These are phyloP conservation scores for Myiotriccus ornatus DNA, from an alignment of 2,797 vertebrate species.

Conservation along the genomic window DNA sequence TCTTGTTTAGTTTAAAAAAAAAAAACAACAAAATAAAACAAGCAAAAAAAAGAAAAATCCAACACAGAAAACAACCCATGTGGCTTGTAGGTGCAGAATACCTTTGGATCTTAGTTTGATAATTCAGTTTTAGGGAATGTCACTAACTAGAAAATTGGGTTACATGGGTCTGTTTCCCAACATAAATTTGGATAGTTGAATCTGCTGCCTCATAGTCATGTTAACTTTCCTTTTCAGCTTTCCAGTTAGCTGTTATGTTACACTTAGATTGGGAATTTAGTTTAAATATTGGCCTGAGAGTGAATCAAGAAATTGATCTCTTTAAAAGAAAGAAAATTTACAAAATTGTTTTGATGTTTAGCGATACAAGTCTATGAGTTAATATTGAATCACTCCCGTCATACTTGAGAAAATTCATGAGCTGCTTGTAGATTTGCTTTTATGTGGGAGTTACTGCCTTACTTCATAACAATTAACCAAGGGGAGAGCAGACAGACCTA, in stretches of 20 bases:
- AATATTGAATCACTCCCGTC: background rate
- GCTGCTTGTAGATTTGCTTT: background rate
- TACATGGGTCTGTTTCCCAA: accelerated
- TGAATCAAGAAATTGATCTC: background rate
- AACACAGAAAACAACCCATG: too few species aligned
- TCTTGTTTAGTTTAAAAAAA: background rate
- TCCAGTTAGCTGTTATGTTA: background rate
- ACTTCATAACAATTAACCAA: background rate
- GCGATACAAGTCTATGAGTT: background rate
- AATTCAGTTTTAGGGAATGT: background rate
- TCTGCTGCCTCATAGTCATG: background rate
- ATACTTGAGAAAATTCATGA: background rate
- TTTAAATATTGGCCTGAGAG: background rate
- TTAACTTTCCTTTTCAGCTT: background rate
- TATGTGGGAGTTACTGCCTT: background rate
- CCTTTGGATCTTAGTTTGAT: background rate
- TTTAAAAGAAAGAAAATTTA: background rate
- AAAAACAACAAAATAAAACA: background rate
- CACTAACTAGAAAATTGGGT: background rate
- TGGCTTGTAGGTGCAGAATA: background rate
- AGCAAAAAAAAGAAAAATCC: background rate
- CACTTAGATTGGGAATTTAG: background rate
- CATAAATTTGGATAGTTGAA: background rate
- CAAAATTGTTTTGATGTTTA: background rate
- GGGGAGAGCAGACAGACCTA: background rate